Conservation (phyloP, 1,140 invertebrate species). For the Apis dorsata region DNA sequence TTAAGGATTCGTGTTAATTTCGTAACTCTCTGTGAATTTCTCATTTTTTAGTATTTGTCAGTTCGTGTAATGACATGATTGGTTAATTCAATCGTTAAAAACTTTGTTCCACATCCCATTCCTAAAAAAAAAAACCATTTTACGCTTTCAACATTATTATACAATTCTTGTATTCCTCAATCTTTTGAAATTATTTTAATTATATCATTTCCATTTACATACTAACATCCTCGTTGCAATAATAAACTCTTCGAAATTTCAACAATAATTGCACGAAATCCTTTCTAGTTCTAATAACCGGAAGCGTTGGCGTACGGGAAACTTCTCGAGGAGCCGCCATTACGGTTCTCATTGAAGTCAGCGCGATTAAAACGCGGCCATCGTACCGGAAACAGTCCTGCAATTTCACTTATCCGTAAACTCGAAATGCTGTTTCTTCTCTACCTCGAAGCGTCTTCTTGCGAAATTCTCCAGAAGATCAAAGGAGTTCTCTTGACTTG, state of each 20-base stretch:
- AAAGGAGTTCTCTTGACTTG: conserved; percentile 22
- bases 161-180: too few species aligned
- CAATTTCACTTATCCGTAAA: conserved; percentile 46
- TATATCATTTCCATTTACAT: too few species aligned
- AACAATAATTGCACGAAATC: too few species aligned
- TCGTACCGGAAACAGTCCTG: conserved; percentile 4
- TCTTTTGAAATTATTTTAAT: too few species aligned
- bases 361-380: conserved; percentile 21
- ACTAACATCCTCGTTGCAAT: background rate
- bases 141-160: too few species aligned
- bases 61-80: too few species aligned
- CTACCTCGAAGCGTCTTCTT: background rate
- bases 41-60: too few species aligned
- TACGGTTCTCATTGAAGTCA: conserved; percentile 18
- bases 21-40: too few species aligned
- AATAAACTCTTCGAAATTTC: background rate
- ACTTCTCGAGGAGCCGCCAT: background rate
- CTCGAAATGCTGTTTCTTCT: conserved; percentile 32
- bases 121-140: too few species aligned
- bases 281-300: background rate
- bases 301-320: background rate
- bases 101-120: too few species aligned
- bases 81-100: too few species aligned
- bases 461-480: conserved; percentile 37
- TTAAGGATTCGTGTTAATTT: too few species aligned